Percentiles rank a stretch among this genome's conserved stretches.
These are phyloP conservation scores for Notolabrus celidotus DNA, from an alignment of 2,797 vertebrate species.

Conservation along the genomic window DNA sequence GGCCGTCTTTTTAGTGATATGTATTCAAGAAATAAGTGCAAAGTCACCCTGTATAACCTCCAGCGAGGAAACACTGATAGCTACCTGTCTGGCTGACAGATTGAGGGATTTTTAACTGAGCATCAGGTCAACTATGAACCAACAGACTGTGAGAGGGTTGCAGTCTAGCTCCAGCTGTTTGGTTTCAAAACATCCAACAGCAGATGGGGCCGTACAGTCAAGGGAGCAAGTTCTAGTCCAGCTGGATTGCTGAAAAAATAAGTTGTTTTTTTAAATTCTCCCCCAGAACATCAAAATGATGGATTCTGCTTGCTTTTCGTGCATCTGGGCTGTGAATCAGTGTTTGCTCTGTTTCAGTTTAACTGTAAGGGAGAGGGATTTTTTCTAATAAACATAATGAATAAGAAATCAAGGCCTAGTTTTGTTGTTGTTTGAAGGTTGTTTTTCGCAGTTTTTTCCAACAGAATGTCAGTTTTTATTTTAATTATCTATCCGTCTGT, in stretches of 20 bases:
- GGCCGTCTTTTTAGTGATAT: not conserved
- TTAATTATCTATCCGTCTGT: no score
- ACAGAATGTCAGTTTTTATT: no score
- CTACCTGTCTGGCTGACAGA: slow-evolving; percentile 55
- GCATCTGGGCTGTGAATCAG: not conserved
- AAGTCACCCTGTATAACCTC: not conserved
- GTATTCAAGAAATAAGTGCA: not conserved
- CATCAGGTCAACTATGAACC: slow-evolving; percentile 55
- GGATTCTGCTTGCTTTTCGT: not conserved
- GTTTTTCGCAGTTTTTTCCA: no score
- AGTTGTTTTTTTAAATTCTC: not conserved
- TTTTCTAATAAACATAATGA: not conserved
- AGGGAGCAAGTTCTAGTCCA: slow-evolving; percentile 15
- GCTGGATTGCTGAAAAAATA: slow-evolving; percentile 19
- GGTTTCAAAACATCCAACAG: slow-evolving; percentile 36
- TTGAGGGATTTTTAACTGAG: slow-evolving; percentile 41
- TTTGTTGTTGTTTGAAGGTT: not conserved
- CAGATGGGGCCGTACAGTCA: slow-evolving; percentile 40
- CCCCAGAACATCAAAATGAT: slow-evolving; percentile 12
- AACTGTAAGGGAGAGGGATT: not conserved
- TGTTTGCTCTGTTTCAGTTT: not conserved
- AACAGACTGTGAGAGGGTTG: slow-evolving; percentile 35
- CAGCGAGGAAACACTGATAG: slow-evolving; percentile 21
- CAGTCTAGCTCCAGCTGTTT: slow-evolving; percentile 49
- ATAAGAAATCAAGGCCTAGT: not conserved